Evolutionary conservation across 53 echinoderm and acorn worm species (phyloP).

Genomic region (Astropecten irregularis): DNA sequence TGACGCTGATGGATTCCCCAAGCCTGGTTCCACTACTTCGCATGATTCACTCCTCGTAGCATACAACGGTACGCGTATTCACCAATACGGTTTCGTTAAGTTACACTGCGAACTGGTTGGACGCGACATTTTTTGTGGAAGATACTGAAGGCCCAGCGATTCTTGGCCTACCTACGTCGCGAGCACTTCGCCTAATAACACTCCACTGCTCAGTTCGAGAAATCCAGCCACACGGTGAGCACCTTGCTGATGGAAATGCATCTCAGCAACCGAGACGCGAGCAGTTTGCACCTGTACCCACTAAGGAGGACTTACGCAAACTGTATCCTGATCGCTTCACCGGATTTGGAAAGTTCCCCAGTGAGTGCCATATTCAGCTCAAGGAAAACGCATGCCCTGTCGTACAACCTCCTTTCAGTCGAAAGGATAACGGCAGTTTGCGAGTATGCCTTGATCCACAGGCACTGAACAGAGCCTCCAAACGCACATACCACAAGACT

Average conservation of each 20-base stretch:
- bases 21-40: background rate
- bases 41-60: background rate
- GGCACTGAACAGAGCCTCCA: slow-evolving; percentile 49
- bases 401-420: too few species aligned
- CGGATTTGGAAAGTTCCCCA: background rate
- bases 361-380: too few species aligned
- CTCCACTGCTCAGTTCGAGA: background rate
- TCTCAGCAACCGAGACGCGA: background rate
- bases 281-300: background rate
- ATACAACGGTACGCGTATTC: background rate
- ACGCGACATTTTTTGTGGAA: too few species aligned
- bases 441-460: slow-evolving; percentile 66
- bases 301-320: background rate
- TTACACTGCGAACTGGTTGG: too few species aligned
- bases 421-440: slow-evolving; percentile 59
- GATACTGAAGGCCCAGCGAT: too few species aligned
- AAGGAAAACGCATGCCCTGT: too few species aligned
- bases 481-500: background rate
- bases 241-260: background rate
- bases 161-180: too few species aligned
- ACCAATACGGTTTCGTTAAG: background rate
- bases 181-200: too few species aligned
- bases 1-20: background rate
- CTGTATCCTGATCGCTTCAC: background rate
- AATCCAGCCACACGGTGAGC: background rate